Evolutionary conservation across 2,797 vertebrate genomes (phyloP), one percentile per base, ranked within the genome.

Genomic region (Crenichthys baileyi): DNA sequence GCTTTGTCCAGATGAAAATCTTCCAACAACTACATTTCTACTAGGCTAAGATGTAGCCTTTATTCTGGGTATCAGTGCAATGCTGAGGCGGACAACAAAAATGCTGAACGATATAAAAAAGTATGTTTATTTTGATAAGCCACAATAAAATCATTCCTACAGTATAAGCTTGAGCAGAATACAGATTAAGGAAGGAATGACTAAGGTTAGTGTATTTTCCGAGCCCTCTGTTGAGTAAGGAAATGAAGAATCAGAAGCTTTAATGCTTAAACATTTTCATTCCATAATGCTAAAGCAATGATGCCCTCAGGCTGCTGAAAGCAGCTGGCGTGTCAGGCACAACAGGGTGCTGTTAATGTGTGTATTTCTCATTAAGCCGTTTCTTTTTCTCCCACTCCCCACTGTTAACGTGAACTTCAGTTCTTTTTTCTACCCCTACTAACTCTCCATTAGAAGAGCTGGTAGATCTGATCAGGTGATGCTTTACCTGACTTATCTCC

Each of bases 381-480:
- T 85, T 88, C 82, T 85, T 88, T 70, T 84, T 75, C 82, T 83
- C 86, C 80, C 76, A 81, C 79, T 88, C 79, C 83, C 74, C 68
- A 76, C 84, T 88, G 78, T 89, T 85, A 60, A 79, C 85, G 81
- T 88, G 67, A 81, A 79, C 82, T 84, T 76, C 36, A 76, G 74
- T 86, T 75, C 68, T 36, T 73, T 76, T 79, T 48, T 77, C 77
- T 51, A 24, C 16, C 51, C 63, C 39, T 53, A n/a, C 76, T 70
- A 70, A 80, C 72, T 79, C 51, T 80, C 79, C 83, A 89, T 90
- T 78, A 86, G 82, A 70, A 51, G 85, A 85, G 75, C 83, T 73
- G 82, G 73, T 81, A 82, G 80, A 82, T 85, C 79, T 78, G 89
- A 91, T 91, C 89, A 89, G 88, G 81, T 90, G 89, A 90, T 51